Evolutionary conservation across 2,888 invertebrate species (phyloP).

Genomic region (Vandiemenella viatica): DNA sequence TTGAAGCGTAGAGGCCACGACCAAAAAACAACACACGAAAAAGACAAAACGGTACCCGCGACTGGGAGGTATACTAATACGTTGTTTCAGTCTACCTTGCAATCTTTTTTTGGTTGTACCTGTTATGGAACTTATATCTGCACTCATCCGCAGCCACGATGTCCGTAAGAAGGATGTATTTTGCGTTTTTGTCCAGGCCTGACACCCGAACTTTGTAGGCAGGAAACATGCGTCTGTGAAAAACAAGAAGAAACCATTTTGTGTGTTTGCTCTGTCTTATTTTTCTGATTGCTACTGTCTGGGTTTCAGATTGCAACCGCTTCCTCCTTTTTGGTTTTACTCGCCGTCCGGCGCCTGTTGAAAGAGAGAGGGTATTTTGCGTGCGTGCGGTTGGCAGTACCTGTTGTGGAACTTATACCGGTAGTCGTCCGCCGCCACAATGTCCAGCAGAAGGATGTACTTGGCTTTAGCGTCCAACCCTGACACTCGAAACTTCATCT

Average conservation of each 20-base stretch:
- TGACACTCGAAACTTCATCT: constrained; percentile 97
- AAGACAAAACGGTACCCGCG: too few relatives aligned
- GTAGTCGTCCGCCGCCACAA: constrained; percentile 97
- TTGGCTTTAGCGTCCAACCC: constrained; percentile 98
- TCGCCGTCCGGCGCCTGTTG: too few relatives aligned
- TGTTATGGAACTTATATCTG: constrained; percentile 88
- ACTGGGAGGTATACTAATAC: too few relatives aligned
- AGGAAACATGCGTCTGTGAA: constrained; percentile 88
- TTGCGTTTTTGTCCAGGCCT: constrained; percentile 92
- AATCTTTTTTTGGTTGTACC: constrained; percentile 35
- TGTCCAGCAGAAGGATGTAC: constrained; percentile 97
- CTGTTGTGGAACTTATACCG: constrained; percentile 96
- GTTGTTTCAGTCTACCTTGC: too few relatives aligned
- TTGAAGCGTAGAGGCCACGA: too few relatives aligned
- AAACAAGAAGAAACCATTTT: constrained; percentile 13
- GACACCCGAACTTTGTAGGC: constrained; percentile 92
- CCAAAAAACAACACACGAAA: too few relatives aligned
- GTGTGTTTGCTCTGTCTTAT: neutral
- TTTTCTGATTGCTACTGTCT: too few relatives aligned
- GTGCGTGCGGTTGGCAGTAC: constrained; percentile 29
- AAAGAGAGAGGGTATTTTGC: too few relatives aligned
- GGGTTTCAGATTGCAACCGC: too few relatives aligned
- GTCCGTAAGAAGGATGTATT: constrained; percentile 95
- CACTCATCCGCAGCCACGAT: constrained; percentile 93
- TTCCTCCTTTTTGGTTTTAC: too few relatives aligned